phyloP scores from a whole-genome alignment of 2,888 invertebrate genomes.

The Rotaria magnacalcarata region DNA sequence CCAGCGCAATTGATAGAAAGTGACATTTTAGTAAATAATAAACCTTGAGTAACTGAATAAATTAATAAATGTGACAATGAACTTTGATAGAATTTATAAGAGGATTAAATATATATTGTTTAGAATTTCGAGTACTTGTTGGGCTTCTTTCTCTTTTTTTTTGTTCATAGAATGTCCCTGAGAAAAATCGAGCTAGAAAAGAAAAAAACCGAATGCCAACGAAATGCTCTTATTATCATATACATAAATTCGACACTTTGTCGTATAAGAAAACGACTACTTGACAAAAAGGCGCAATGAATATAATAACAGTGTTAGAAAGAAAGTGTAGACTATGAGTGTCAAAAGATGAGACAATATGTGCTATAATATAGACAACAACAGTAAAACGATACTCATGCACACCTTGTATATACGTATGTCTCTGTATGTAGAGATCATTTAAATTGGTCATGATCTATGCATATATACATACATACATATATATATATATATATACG shows the following conservation, averaged over 20 bases:
- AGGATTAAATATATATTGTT: background rate
- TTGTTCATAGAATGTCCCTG: background rate
- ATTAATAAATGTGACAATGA: background rate
- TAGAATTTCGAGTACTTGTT: background rate
- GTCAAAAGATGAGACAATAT: background rate
- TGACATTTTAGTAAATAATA: background rate
- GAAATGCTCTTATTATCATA: background rate
- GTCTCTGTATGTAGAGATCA: background rate
- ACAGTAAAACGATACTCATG: background rate
- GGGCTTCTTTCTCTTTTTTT: background rate
- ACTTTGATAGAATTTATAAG: background rate
- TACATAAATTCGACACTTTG: background rate
- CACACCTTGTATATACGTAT: background rate
- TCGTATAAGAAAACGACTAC: background rate
- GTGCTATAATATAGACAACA: background rate
- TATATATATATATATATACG: background rate
- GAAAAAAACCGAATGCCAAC: background rate
- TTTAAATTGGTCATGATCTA: background rate
- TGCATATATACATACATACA: too few species aligned
- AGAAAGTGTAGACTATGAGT: background rate
- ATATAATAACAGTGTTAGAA: background rate
- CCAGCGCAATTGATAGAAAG: background rate
- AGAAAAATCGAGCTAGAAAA: background rate
- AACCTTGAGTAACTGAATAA: background rate
- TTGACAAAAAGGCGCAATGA: background rate